Evolutionary conservation across 1,140 invertebrate species (phyloP).

Genomic region (Ctenoplectra terminalis): DNA sequence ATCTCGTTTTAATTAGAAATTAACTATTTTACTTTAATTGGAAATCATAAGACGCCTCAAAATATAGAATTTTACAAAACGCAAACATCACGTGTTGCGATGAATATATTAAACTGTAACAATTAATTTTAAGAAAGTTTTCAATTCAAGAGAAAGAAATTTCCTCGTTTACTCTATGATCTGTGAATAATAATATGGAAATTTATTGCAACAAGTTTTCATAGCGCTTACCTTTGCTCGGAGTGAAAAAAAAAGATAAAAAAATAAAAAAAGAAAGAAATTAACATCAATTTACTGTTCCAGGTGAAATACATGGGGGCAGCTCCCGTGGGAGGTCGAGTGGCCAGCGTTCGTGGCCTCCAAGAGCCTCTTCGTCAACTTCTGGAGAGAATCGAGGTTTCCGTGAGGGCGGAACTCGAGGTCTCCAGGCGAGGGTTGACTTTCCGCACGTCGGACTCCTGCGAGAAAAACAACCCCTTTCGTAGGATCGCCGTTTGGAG

Average conservation of each 20-base stretch:
- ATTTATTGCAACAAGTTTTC: no score
- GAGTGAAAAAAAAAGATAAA: not conserved
- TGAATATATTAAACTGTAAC: no score
- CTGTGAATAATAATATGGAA: no score
- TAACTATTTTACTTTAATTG: no score
- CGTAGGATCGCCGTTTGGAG: constrained; percentile 96
- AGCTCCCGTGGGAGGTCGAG: constrained; percentile 89
- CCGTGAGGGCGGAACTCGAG: constrained; percentile 77
- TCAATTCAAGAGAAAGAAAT: no score
- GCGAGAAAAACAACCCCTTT: constrained; percentile 86
- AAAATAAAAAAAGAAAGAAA: not conserved
- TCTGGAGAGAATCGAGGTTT: constrained; percentile 74
- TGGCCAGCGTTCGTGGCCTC: constrained; percentile 91
- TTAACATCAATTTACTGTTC: not conserved
- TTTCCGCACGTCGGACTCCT: constrained; percentile 74
- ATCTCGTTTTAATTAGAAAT: no score
- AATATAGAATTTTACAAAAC: no score
- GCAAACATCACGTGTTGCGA: no score
- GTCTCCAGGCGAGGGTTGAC: constrained; percentile 78
- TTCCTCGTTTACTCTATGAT: no score
- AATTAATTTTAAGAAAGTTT: no score
- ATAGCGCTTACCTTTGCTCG: no score
- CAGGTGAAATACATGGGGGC: constrained; percentile 93
- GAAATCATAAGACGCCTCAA: no score
- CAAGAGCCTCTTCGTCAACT: constrained; percentile 91